phyloP scores from a whole-genome alignment of 2,113 vertebrate species.

The Xiphias gladius region DNA sequence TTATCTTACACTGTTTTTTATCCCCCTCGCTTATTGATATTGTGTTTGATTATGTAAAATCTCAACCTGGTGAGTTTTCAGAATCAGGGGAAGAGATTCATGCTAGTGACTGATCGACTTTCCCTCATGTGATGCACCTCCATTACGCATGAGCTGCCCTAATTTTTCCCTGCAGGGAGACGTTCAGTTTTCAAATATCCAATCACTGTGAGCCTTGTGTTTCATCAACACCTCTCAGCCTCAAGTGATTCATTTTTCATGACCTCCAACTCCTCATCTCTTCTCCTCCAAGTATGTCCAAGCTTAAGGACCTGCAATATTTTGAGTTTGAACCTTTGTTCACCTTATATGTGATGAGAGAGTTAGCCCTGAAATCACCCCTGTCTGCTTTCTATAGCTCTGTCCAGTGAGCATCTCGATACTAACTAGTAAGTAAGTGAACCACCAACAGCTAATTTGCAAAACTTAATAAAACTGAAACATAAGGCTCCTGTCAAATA shows the following conservation, averaged over 20 bases:
- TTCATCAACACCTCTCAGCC: constrained; percentile 48
- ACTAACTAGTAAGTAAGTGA: not conserved
- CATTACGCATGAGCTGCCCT: not conserved
- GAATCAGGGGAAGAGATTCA: not conserved
- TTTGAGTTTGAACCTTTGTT: constrained; percentile 22
- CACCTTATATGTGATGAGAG: constrained; percentile 14
- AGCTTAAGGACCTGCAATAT: constrained; percentile 25
- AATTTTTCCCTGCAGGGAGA: constrained; percentile 7
- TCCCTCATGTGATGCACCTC: not conserved
- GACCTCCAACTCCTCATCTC: constrained; percentile 29
- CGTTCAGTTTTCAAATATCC: constrained; percentile 31
- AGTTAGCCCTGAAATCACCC: constrained; percentile 34
- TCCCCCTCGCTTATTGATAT: not conserved
- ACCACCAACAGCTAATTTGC: not conserved
- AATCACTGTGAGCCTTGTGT: not conserved
- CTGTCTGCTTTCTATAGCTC: constrained; percentile 42
- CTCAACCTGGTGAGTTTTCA: not conserved
- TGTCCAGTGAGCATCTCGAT: not conserved
- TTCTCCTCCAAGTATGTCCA: not conserved
- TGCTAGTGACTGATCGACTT: not conserved
- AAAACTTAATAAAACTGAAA: constrained; percentile 18
- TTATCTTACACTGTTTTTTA: not conserved
- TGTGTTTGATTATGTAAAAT: constrained; percentile 10
- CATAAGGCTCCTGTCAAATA: constrained; percentile 20
- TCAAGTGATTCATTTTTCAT: constrained; percentile 23